Evolutionary conservation across 2,888 invertebrate genomes (phyloP), one percentile per base, ranked within the genome.

Genomic region (Lathronympha strigana): DNA sequence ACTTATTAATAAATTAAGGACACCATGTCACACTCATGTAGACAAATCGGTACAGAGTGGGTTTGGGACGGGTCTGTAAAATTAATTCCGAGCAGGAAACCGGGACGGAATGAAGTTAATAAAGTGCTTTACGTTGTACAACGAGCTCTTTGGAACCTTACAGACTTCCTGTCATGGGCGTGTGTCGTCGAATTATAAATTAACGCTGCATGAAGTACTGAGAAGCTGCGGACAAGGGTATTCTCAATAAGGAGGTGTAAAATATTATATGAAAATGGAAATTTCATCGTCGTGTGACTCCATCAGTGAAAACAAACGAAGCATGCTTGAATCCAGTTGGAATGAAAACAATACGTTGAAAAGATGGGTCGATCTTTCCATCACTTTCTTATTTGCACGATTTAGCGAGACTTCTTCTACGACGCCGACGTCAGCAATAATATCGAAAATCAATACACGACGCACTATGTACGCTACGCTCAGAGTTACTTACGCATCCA

Each of bases 41-140:
- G 54, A 25, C 40, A 55, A 55, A 55, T 55, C 40, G 25, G 31
- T 17, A 8, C 31, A 5, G 28, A 51, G 36, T 4, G 55, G 23
- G 25, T 50, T 57, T 19, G 28, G 43, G 40, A 31, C 13, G 13
- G 19, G 43, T n/a, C 31, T 28, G 28, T 31, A 45, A 31, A 55
- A 57, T 57, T 57, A 43, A 57, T 57, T 57, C 43, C 2, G 13
- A 8, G 31, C 43, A 57, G 43, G 55, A 45, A 43, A 13, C 55
- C 43, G 4, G 55, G 43, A 31, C n/a, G 31, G 25, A 38, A 55
- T 43, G n/a, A 43, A 57, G 28, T 57, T 57, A 43, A 55, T 55
- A 55, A 55, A 57, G 55, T 21, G n/a, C 31, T 57, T 57, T 31
- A 43, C 15, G 43, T n/a, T 57, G 55, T 57, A 57, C 19, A 57